Evolutionary conservation across 2,113 vertebrate species (phyloP).

Genomic region (Heptranchias perlo): DNA sequence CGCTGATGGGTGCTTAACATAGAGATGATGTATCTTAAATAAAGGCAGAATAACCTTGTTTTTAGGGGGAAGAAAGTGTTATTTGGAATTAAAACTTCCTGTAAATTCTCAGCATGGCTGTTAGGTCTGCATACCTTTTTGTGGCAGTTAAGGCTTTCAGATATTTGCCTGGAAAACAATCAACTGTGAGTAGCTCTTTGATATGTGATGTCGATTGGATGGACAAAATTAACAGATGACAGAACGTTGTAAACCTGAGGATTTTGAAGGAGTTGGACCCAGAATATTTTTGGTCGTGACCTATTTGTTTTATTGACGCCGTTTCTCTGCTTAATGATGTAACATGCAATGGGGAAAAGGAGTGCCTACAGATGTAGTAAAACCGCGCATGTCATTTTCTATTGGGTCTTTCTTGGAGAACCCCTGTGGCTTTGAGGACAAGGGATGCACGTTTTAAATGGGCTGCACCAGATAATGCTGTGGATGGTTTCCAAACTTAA

Average conservation of each 20-base stretch:
- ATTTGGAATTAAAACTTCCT: neutral
- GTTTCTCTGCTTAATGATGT: neutral
- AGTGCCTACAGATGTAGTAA: neutral
- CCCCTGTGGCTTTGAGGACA: neutral
- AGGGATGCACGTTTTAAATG: neutral
- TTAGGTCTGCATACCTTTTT: neutral
- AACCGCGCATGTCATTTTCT: neutral
- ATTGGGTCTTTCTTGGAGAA: neutral
- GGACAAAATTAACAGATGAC: neutral
- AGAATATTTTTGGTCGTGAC: neutral
- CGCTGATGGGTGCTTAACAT: neutral
- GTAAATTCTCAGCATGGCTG: neutral
- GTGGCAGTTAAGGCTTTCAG: neutral
- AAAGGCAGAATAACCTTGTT: neutral
- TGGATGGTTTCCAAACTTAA: neutral
- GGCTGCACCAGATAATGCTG: neutral
- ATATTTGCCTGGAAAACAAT: neutral
- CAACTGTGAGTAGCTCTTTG: neutral
- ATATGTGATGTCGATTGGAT: neutral
- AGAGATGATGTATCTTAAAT: neutral
- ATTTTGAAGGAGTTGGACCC: neutral
- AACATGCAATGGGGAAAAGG: neutral
- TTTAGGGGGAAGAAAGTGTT: neutral
- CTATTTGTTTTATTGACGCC: neutral
- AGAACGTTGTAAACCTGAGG: neutral